phyloP scores from a whole-genome alignment of 2,888 invertebrate genomes.

The Dryocosmus kuriphilus region DNA sequence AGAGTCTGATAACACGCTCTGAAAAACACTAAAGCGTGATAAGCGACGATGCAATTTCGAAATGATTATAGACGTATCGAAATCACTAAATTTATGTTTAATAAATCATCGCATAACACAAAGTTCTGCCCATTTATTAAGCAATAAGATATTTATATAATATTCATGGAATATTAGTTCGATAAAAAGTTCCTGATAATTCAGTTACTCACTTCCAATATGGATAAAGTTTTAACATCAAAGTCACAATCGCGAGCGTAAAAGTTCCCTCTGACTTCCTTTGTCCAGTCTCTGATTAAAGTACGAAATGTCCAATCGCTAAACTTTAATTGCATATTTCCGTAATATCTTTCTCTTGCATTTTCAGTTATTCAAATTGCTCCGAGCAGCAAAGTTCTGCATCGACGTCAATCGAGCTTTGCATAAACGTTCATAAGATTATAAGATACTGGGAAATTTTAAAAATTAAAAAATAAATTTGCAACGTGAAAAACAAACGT shows the following conservation, averaged over 20 bases:
- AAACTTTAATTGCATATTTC: constrained; percentile 38
- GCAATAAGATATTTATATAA: neutral
- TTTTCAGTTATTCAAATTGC: constrained; percentile 33
- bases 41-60: constrained; percentile 2
- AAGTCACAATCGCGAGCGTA: constrained; percentile 23
- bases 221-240: constrained; percentile 35
- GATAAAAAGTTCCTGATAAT: constrained; percentile 18
- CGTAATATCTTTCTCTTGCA: constrained; percentile 30
- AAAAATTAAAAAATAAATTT: neutral
- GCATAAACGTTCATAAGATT: constrained; percentile 26
- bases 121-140: constrained; percentile 2
- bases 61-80: neutral
- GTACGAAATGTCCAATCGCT: constrained; percentile 32
- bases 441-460: constrained; percentile 2
- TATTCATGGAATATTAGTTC: constrained; percentile 29
- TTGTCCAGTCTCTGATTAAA: constrained; percentile 35
- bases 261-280: constrained; percentile 31
- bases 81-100: constrained; percentile 1
- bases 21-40: constrained; percentile 14
- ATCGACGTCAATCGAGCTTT: constrained; percentile 23
- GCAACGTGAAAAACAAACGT: neutral
- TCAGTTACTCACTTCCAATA: constrained; percentile 30
- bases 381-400: neutral
- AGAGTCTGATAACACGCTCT: constrained; percentile 21
- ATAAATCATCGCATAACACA: neutral